Evolutionary conservation across 2,888 invertebrate species (phyloP), one percentile per base, ranked within the genome.

Genomic region (Tanytarsus gracilentus): DNA sequence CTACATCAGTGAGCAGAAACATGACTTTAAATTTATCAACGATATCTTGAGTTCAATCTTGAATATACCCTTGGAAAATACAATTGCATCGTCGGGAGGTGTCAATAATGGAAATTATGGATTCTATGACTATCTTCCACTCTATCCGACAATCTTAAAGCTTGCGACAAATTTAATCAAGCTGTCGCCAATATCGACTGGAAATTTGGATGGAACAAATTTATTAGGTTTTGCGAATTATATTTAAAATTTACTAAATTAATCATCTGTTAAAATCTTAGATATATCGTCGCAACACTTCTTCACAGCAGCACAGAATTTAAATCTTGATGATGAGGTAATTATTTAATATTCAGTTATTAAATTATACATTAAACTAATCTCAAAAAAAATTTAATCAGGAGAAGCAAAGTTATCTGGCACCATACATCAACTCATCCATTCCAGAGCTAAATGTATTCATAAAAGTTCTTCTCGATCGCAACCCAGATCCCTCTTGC

Each of bases 401-500:
- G n/a, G n/a, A 79, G 2, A 75, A 77, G 58, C 81, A 81, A 64
- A 81, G 81, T 63, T 72, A 74, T 50, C 67, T 81, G 58, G 81
- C 81, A 1, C 80, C 81, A 66, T 78, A 80, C 29, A 68, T 82
- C 23, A 81, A 82, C 65, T 79, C 80, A 64, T 80, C 80, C 14
- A 67, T 82, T 33, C 75, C 75, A 0, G 77, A 84, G 53, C 70
- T 85, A 5, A 83, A 85, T 68, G 77, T 77, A 29, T 71, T 86
- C 30, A 82, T 85, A 0, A 80, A 82, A 66, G 83, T 84, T 62
- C 71, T 86, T 51, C 77, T 87, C 23, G 76, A 84, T 65, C 81
- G 83, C 66, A 82, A 82, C 60, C 79, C 85, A 1, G 82, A 84
- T 25, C 79, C 86, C 0, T 82, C 83, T 60, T 83, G 84, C 0